These are phyloP conservation scores for Odontothrips loti DNA, from an alignment of 2,888 invertebrate genomes.

Conservation along the genomic window DNA sequence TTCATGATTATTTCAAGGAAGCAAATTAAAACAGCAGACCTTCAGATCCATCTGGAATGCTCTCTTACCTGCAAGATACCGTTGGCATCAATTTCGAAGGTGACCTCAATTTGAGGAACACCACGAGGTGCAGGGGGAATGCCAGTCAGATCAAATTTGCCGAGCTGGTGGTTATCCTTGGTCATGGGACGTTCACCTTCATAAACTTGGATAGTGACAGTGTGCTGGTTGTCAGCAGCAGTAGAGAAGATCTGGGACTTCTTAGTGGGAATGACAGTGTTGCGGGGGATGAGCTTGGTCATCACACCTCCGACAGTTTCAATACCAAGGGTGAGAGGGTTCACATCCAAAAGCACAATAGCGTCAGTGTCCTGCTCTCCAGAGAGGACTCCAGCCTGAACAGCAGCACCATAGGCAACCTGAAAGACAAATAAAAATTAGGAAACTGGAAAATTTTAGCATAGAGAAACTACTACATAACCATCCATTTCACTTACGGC, in stretches of 20 bases:
- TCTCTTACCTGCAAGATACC: slow-evolving; percentile 71
- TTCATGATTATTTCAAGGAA: slow-evolving; percentile 20
- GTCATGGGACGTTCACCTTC: slow-evolving; percentile 99
- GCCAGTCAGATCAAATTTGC: slow-evolving; percentile 96
- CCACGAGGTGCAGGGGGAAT: slow-evolving; percentile 93
- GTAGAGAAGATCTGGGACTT: slow-evolving; percentile 99
- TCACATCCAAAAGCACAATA: slow-evolving; percentile 94
- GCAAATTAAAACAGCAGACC: background rate
- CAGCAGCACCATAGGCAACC: slow-evolving; percentile 95
- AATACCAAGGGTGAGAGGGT: slow-evolving; percentile 98
- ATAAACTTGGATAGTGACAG: slow-evolving; percentile 97
- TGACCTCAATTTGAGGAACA: slow-evolving; percentile 91
- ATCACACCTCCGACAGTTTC: slow-evolving; percentile 99
- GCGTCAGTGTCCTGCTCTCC: slow-evolving; percentile 97
- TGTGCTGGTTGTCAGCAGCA: slow-evolving; percentile 97
- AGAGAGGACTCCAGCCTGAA: slow-evolving; percentile 95
- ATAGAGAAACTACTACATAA: background rate
- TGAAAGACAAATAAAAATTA: slow-evolving; percentile 24
- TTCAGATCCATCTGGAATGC: background rate
- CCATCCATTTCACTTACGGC: slow-evolving; percentile 56
- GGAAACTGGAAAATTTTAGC: background rate
- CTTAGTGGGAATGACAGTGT: slow-evolving; percentile 98
- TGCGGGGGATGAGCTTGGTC: slow-evolving; percentile 96
- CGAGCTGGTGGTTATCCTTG: slow-evolving; percentile 97
- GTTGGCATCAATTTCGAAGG: slow-evolving; percentile 91